Evolutionary conservation across 2,888 invertebrate species (phyloP), one percentile per base, ranked within the genome.

Genomic region (Trichacis sp.): DNA sequence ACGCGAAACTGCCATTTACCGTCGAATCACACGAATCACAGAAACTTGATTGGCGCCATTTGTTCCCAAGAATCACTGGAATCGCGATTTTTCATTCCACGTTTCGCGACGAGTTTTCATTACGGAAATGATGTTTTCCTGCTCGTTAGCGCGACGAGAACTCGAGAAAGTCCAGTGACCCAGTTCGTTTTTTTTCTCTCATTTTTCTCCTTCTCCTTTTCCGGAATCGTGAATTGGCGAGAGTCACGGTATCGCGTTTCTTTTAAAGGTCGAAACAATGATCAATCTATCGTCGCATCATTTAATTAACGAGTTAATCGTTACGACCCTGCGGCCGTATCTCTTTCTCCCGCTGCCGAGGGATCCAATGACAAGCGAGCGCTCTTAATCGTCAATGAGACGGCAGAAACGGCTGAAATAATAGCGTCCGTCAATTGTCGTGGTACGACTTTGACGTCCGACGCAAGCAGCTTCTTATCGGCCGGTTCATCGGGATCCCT

Each of bases 221-320:
- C n/a, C 20, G 4, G 4, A 24, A 24, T 24, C 24, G 8, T 3
- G 57, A 57, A 45, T 45, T 47, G 48, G 46, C 55, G 38, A 47
- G 43, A 45, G 61, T 55, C 48, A 47, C 8, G 29, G 18, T 42
- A 50, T 48, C 59, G 63, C 46, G 49, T 45, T 60, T 63, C 47
- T 61, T 61, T 53, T 18, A 62, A 64, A 68, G 68, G 68, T 69
- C 68, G 68, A 68, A 69, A 68, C 65, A 71, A 68, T 68, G 71
- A 71, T 71, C 68, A 67, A 71, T 68, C 68, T 66, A 69, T 71
- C 69, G 68, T 54, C 56, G 64, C 68, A 69, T 68, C 71, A 71
- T 70, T 71, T 71, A 71, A 71, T 71, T 71, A 71, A n/a, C n/a
- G n/a, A n/a, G n/a, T n/a, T n/a, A n/a, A n/a, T n/a, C n/a, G n/a